Conservation (phyloP, 2,888 invertebrate genomes). For the Stenchaetothrips biformis region DNA sequence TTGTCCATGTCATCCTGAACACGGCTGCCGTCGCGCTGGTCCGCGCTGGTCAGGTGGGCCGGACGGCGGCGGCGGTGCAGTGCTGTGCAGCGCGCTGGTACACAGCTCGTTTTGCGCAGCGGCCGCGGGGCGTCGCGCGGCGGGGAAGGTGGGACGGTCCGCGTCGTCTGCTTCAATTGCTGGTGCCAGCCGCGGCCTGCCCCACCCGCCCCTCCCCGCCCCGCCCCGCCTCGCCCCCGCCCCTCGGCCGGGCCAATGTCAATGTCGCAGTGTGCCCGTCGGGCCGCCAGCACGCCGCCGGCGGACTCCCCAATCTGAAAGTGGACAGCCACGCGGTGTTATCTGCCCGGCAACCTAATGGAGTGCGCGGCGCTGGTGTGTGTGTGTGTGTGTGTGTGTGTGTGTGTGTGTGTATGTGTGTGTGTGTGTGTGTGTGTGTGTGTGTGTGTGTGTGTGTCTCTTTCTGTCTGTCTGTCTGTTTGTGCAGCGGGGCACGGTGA, state of each 20-base stretch:
- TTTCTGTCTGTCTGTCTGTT: no score
- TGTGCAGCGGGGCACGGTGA: no score
- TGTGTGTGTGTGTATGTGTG: no score
- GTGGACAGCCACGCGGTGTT: no score
- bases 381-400: no score
- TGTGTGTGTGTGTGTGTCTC: no score
- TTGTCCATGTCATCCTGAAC: no score
- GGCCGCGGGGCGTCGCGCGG: background rate
- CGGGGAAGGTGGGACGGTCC: background rate
- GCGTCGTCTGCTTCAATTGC: conserved; percentile 15
- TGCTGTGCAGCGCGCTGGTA: background rate
- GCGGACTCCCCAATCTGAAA: background rate
- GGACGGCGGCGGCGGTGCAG: background rate
- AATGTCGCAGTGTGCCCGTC: background rate
- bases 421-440: no score
- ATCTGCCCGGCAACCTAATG: no score
- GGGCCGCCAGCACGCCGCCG: background rate
- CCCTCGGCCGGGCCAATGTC: conserved; percentile 2
- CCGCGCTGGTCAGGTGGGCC: no score
- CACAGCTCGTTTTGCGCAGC: background rate
- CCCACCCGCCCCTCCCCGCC: background rate
- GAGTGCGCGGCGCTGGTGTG: no score
- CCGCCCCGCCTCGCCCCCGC: background rate
- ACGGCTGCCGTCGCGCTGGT: no score
- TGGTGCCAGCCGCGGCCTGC: background rate